phyloP scores from a whole-genome alignment of 1,140 invertebrate genomes.

The Platyura marginata region DNA sequence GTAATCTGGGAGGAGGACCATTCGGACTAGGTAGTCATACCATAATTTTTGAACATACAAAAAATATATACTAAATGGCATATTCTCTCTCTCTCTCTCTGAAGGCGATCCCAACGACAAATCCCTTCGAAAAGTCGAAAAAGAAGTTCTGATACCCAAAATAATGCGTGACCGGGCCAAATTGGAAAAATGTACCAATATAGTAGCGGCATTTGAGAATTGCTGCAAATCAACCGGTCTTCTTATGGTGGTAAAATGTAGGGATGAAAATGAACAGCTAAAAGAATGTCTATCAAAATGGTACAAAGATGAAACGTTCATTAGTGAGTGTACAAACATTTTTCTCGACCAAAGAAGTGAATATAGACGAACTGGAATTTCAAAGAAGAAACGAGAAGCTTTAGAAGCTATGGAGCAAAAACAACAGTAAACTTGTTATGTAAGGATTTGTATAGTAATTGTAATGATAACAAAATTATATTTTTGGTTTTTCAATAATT shows the following conservation, averaged over 20 bases:
- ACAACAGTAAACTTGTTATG: background rate
- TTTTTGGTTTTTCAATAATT: too few relatives aligned
- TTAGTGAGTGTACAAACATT: constrained; percentile 48
- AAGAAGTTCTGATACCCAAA: constrained; percentile 67
- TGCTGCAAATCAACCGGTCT: constrained; percentile 55
- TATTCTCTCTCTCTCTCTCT: background rate
- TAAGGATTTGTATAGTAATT: background rate
- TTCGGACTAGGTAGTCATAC: background rate
- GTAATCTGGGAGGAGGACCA: background rate
- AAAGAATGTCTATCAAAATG: constrained; percentile 51
- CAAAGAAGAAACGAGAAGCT: constrained; percentile 30
- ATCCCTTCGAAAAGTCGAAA: constrained; percentile 64
- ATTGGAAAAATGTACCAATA: constrained; percentile 49
- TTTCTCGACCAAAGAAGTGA: constrained; percentile 67
- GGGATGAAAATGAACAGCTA: constrained; percentile 43
- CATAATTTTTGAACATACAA: background rate
- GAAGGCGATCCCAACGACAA: constrained; percentile 71
- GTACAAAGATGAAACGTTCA: constrained; percentile 60
- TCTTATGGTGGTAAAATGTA: constrained; percentile 52
- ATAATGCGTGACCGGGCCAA: constrained; percentile 63
- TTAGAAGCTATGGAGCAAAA: background rate
- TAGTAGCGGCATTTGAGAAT: constrained; percentile 51
- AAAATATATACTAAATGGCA: background rate
- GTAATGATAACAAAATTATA: too few relatives aligned
- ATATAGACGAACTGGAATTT: constrained; percentile 59